Base-by-base conservation (phyloP, 2,888 invertebrate species). In the Drosophila lacicola region DNA sequence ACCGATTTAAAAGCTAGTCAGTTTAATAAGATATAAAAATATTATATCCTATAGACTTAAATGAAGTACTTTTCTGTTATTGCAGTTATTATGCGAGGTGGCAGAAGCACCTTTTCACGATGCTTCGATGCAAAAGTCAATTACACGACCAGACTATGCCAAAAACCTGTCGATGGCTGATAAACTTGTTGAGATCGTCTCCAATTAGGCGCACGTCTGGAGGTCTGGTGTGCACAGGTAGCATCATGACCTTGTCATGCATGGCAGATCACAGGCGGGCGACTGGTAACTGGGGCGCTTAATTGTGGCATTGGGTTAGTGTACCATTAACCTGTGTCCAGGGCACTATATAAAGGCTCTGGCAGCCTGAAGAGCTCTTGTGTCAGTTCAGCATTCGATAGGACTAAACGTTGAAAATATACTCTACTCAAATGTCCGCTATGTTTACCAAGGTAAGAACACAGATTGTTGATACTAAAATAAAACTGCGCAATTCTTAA, bases 361-460 rank as follows among this genome's bases (percentile, higher is more conserved):
- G 41, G 9, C 33, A 10, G 11, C 6, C 36, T 17, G 2, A 42
- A 47, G 37, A 39, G 21, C 25, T 57, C 46, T 76, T 76, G 77
- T 78, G 65, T 75, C 62, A 65, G 74, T 25, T 67, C 54, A 55
- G 69, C 78, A 34, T 64, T 53, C 78, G 56, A 47, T 68, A 56
- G 57, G 51, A 57, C 60, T 61, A 66, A 61, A 55, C 64, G 50
- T 56, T 53, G n/a, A 49, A 29, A 21, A 51, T 19, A 51, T 33
- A 5, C 17, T 53, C 44, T 34, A n/a, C 55, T 34, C 36, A 41
- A 54, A 14, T 42, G 19, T 2, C n/a, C 21, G 51, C 58, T 70
- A 91, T 91, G 91, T 84, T 82, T 57, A 75, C 63, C 68, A 90
- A 90, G 84, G 91, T 91, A 53, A 65, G 81, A 37, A n/a, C 19